Percentiles rank a stretch among this genome's conserved stretches.
Evolutionary conservation across 1,140 invertebrate genomes (phyloP).

Genomic region (Macrocentrus cingulum): DNA sequence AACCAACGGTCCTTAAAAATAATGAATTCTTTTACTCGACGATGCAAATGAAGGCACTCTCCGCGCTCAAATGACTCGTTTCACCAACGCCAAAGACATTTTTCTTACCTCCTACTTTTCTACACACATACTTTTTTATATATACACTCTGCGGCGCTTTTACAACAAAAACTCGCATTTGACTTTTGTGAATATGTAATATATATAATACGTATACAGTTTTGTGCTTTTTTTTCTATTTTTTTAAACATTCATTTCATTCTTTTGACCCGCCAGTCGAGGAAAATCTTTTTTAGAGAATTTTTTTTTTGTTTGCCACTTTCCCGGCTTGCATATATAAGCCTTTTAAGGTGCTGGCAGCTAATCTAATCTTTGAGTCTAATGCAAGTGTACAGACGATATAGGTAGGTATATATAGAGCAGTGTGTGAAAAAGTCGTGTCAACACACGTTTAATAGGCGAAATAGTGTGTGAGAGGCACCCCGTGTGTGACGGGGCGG

Average conservation of each 20-base stretch:
- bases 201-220: no score
- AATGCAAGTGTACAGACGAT: constrained; percentile 1
- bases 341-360: constrained; percentile 25
- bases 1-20: constrained; percentile 25
- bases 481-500: constrained; percentile 16
- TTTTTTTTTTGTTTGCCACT: constrained; percentile 24
- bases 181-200: no score
- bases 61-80: constrained; percentile 6
- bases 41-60: constrained; percentile 12
- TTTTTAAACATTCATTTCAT: constrained; percentile 1
- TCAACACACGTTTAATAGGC: neutral
- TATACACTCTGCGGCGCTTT: no score
- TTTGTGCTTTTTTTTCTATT: constrained; percentile 13
- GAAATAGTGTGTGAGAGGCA: constrained; percentile 6
- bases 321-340: constrained; percentile 13
- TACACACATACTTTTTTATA: neutral
- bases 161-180: neutral
- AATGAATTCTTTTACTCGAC: constrained; percentile 22
- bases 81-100: constrained; percentile 2
- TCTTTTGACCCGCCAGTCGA: constrained; percentile 8
- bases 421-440: no score
- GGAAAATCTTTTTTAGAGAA: constrained; percentile 15
- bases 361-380: constrained; percentile 28
- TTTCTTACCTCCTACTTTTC: constrained; percentile 8
- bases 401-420: neutral